Conservation (phyloP, 2,888 invertebrate genomes). For the Barypeithes pellucidus region DNA sequence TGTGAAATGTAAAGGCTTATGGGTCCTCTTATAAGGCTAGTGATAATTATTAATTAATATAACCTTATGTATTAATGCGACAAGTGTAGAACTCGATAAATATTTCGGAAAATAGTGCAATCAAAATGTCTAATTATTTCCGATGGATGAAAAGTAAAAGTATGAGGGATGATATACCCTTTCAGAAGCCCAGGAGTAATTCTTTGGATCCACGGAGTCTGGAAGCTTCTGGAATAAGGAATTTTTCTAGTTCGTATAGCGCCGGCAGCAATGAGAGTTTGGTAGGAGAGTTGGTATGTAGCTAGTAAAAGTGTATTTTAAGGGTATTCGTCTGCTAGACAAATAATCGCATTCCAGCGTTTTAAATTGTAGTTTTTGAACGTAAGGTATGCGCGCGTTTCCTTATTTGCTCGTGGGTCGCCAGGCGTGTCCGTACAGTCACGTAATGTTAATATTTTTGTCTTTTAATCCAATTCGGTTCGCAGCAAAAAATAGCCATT, state of each 20-base stretch:
- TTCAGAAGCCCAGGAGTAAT: slow-evolving; percentile 79
- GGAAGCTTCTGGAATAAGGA: slow-evolving; percentile 76
- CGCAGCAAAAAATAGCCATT: too few species aligned
- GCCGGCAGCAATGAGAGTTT: slow-evolving; percentile 32
- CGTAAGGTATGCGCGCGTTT: too few species aligned
- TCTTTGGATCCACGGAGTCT: slow-evolving; percentile 82
- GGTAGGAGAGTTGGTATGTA: slow-evolving; percentile 52
- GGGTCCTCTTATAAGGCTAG: background rate
- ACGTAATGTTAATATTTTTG: too few species aligned
- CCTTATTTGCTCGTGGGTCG: too few species aligned
- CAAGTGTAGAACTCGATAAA: background rate
- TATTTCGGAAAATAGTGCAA: too few species aligned
- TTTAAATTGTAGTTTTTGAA: too few species aligned
- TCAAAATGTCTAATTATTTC: slow-evolving; percentile 66
- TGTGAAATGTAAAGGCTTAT: background rate
- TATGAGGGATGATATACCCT: slow-evolving; percentile 63
- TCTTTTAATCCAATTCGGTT: too few species aligned
- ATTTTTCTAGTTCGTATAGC: slow-evolving; percentile 47
- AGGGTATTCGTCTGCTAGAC: too few species aligned
- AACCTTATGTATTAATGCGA: background rate
- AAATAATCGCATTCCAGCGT: too few species aligned
- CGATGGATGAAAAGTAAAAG: slow-evolving; percentile 69
- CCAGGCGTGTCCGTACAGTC: too few species aligned
- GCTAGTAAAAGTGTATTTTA: too few species aligned
- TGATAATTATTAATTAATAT: background rate